These are phyloP conservation scores for Graphium colonna DNA, from an alignment of 2,888 invertebrate species.

Conservation along the genomic window DNA sequence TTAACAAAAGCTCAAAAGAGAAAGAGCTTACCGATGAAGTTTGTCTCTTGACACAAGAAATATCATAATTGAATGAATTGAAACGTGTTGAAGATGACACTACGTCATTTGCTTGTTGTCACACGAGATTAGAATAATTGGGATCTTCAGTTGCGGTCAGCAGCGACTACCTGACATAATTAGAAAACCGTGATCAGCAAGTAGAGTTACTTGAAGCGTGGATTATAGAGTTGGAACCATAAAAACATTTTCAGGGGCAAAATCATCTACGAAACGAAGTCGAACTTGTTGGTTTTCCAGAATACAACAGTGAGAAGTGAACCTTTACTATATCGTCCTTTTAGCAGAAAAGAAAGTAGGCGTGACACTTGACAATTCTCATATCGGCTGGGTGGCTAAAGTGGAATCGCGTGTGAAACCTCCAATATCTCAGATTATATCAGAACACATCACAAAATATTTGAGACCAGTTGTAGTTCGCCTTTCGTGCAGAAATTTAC, in stretches of 20 bases:
- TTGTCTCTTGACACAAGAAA: background rate
- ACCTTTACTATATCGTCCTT: slow-evolving; percentile 24
- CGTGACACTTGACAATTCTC: slow-evolving; percentile 23
- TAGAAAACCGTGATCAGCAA: background rate
- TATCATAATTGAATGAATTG: background rate
- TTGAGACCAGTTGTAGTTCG: slow-evolving; percentile 29
- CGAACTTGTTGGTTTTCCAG: background rate
- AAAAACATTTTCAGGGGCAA: background rate
- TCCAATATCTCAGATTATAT: too few relatives aligned
- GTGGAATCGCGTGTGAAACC: slow-evolving; percentile 17
- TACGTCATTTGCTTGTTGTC: background rate
- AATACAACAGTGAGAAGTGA: slow-evolving; percentile 2
- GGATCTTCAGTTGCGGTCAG: background rate
- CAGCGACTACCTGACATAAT: background rate
- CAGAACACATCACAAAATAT: background rate
- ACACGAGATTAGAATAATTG: background rate
- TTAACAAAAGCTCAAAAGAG: background rate
- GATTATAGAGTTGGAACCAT: background rate
- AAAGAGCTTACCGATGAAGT: too few relatives aligned
- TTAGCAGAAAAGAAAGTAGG: slow-evolving; percentile 26
- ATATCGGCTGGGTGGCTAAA: slow-evolving; percentile 27
- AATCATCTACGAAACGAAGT: background rate
- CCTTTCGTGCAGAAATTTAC: slow-evolving; percentile 24
- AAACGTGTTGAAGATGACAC: background rate
- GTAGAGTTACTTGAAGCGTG: background rate